Percentiles rank a stretch among this genome's conserved stretches.
These are phyloP conservation scores for Cylloceria caligata DNA, from an alignment of 2,888 invertebrate species.

Conservation along the genomic window DNA sequence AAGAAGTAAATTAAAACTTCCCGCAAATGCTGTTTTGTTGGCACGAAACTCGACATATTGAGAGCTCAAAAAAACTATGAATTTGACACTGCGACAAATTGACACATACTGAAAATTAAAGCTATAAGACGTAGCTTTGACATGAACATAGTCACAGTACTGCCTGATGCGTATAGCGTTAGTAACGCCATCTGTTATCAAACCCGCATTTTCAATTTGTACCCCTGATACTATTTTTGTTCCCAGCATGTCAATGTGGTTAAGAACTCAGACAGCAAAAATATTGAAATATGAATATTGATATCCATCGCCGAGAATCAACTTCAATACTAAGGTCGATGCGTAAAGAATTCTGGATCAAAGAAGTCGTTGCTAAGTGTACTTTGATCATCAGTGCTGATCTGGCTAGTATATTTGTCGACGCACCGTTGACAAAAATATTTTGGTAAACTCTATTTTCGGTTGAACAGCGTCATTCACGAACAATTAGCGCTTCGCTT, in stretches of 20 bases:
- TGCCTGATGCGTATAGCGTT: too few relatives aligned
- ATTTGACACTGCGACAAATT: too few relatives aligned
- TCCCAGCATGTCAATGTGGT: not conserved
- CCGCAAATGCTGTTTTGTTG: too few relatives aligned
- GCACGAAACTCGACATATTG: too few relatives aligned
- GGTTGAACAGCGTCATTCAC: constrained; percentile 71
- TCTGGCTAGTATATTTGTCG: constrained; percentile 57
- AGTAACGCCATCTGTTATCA: too few relatives aligned
- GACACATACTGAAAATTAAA: too few relatives aligned
- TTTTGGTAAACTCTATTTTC: constrained; percentile 74
- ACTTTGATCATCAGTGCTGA: constrained; percentile 1
- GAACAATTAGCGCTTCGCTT: constrained; percentile 71
- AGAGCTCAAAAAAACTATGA: too few relatives aligned
- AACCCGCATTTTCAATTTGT: too few relatives aligned
- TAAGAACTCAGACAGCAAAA: not conserved
- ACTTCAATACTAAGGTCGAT: not conserved
- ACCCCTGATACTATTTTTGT: not conserved
- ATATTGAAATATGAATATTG: not conserved
- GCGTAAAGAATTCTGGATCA: not conserved
- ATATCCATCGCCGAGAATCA: not conserved
- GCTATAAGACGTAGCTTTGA: too few relatives aligned
- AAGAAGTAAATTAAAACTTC: too few relatives aligned
- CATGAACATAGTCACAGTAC: too few relatives aligned
- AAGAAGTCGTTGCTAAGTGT: not conserved
- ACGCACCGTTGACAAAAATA: constrained; percentile 71